Evolutionary conservation across 2,888 invertebrate genomes (phyloP), one percentile per base, ranked within the genome.

Genomic region (Nemoura dubitans): DNA sequence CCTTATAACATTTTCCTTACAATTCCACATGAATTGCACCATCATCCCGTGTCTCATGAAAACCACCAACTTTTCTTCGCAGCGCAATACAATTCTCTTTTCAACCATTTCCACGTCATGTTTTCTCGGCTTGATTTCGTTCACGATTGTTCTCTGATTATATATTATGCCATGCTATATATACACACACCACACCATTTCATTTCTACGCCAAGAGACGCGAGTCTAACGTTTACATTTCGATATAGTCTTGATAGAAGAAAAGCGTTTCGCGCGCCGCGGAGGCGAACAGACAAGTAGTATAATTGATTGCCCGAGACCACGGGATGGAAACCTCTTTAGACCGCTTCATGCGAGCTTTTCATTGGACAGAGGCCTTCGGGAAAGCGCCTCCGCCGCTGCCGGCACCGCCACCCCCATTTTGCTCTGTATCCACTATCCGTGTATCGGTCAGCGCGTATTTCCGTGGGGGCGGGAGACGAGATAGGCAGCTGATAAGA

Each of bases 51-150:
- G 59, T 59, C 59, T 59, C 59, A 14, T 10, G 59, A 21, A 59
- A 59, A 59, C 59, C 59, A 59, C 59, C 59, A 59, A 21, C 59
- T 59, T 59, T 59, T 59, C 59, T 7, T 59, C 21, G 21, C 59
- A 59, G 14, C 59, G 21, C 21, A 59, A 59, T 59, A 59, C 14
- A 59, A 59, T 36, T 21, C 59, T 21, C 59, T 59, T 59, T 59
- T 59, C 59, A 59, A 59, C 59, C 59, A 21, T 59, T 59, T 59
- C 59, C 16, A 10, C 59, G 59, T 59, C 59, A 59, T 59, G 59
- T 59, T 59, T 59, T 59, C 59, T 59, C 59, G 59, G 59, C 59
- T 59, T 59, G 59, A 59, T 59, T 59, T 59, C 59, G 59, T 59
- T 59, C 59, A 21, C 14, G 59, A 59, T 59, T 59, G 59, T 59